A percentile compares a stretch with the other conserved stretches of the same genome.
Evolutionary conservation across 2,888 invertebrate genomes (phyloP).

Genomic region (Apotomis betuletana): DNA sequence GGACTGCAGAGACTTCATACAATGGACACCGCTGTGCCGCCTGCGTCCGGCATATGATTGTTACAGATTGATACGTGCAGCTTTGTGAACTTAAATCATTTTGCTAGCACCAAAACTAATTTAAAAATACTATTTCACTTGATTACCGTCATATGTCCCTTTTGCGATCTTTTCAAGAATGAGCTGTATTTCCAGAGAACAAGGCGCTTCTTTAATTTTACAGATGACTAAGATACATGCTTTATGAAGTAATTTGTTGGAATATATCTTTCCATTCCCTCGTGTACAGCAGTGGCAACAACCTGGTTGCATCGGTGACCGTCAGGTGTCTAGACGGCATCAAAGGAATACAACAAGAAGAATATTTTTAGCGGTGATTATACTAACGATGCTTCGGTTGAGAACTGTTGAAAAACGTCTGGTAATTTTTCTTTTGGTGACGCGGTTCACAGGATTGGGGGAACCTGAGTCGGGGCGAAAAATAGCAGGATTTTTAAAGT

Average conservation of each 20-base stretch:
- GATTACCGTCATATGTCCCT: not conserved
- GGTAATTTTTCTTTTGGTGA: not conserved
- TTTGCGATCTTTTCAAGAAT: not conserved
- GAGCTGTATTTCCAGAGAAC: not conserved
- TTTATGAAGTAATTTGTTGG: not conserved
- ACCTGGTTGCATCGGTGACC: conserved; percentile 25
- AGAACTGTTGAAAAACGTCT: conserved; percentile 2
- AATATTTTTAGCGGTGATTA: conserved; percentile 28
- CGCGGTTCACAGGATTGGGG: not conserved
- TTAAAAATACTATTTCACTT: conserved; percentile 8
- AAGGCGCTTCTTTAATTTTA: not conserved
- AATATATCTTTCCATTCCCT: conserved; percentile 23
- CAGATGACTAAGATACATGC: not conserved
- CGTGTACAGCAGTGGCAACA: conserved; percentile 23
- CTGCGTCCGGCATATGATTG: too few species aligned
- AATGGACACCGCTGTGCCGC: too few species aligned
- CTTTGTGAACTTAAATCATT: conserved; percentile 13
- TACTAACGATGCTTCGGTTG: conserved; percentile 19
- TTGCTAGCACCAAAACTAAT: conserved; percentile 17
- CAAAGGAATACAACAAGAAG: conserved; percentile 30
- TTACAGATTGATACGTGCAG: not conserved
- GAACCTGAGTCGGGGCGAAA: not conserved
- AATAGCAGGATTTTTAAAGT: not conserved
- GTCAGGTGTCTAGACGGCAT: conserved; percentile 37
- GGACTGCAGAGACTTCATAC: too few species aligned